phyloP scores from a whole-genome alignment of 2,888 invertebrate species.

The Lottia gigantea region DNA sequence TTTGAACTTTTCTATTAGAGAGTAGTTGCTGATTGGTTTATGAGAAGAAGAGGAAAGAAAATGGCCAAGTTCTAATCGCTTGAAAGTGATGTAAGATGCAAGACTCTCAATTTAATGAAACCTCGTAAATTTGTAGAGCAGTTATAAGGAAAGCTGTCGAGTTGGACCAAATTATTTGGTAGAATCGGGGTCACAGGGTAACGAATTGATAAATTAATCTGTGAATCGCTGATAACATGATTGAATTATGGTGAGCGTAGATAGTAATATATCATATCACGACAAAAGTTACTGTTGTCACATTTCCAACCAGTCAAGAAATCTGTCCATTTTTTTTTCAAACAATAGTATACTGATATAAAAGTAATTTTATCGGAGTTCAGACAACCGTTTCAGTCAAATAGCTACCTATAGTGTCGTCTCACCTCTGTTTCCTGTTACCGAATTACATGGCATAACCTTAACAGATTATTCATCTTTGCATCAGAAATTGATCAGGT shows the following conservation, averaged over 20 bases:
- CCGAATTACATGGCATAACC: no score
- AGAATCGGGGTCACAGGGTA: slow-evolving; percentile 7
- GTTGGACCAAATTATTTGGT: background rate
- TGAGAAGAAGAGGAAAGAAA: background rate
- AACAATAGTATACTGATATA: no score
- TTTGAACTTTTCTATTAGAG: slow-evolving; percentile 2
- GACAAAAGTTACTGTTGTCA: no score
- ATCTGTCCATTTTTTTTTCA: no score
- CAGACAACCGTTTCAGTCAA: no score
- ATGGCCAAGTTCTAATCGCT: slow-evolving; percentile 2
- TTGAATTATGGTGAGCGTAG: background rate
- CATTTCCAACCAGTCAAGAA: no score
- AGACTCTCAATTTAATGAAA: slow-evolving; percentile 8
- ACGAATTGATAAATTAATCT: slow-evolving; percentile 7
- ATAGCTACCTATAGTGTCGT: no score
- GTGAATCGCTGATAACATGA: background rate
- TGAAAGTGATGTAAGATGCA: slow-evolving; percentile 9
- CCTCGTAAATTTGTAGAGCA: background rate
- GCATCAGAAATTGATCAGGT: no score
- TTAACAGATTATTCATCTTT: no score
- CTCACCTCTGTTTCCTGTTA: no score
- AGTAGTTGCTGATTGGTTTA: background rate
- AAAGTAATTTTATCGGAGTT: no score
- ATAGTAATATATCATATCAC: no score
- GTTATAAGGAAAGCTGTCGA: slow-evolving; percentile 6